Base-by-base conservation (phyloP, 2,113 vertebrate species). In the Patagioenas fasciata region DNA sequence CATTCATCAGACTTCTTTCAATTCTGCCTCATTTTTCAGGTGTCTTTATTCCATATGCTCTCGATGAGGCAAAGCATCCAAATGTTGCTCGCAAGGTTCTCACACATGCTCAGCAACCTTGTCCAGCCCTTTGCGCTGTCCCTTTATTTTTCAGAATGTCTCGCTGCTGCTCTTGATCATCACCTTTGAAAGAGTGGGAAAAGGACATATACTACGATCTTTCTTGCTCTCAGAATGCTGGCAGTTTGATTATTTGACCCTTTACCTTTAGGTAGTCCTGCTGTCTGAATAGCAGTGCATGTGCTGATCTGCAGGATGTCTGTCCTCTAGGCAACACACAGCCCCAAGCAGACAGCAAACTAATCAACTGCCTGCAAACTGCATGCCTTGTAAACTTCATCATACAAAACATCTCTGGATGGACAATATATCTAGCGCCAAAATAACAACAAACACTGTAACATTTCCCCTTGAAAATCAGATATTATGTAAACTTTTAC, bases 101-200 rank as follows among this genome's bases (percentile, higher is more conserved):
- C 50, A 34, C 10, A 42, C 0, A 1, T 34, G 19, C 15, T 83
- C 2, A 1, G 21, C 6, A 36, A 4, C 38, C 84, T 4, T 20
- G 67, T 40, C 15, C 13, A 36, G 18, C 28, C 4, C 11, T 17
- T 85, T 81, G 66, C 38, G 6, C 15, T 71, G 6, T 25, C 28
- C 79, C n/a, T 81, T 67, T 69, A 28, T 38, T 48, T 56, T 74
- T 71, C 71, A 79, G n/a, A 62, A 71, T 62, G 4, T 82, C 47
- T 78, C 34, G 31, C n/a, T 88, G 20, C 23, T 74, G 18, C 28
- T 92, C 19, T 21, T 78, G 40, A 10, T 15, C 32, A 24, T 66
- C n/a, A 50, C 6, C 12, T 81, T 84, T 67, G 48, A 62, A 87
- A 85, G 47, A 54, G 8, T 18, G 31, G 47, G 28, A 47, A 48